phyloP scores from a whole-genome alignment of 2,113 vertebrate species.

The Centropus unirufus region DNA sequence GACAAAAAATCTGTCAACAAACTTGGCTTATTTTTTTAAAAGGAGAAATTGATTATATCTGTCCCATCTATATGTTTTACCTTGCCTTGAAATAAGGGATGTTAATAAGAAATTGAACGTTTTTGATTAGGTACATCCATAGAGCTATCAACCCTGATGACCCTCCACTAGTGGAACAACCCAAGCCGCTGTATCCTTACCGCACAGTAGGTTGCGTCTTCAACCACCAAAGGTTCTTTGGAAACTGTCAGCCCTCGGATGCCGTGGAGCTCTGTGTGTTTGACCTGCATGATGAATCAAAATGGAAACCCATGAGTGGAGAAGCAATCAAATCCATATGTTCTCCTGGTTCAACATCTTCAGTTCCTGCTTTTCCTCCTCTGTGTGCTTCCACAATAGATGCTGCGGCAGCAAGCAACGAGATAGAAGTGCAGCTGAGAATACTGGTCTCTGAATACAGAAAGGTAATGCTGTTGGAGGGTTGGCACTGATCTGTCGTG shows the following conservation, averaged over 20 bases:
- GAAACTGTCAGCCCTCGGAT: slow-evolving; percentile 93
- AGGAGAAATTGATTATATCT: not conserved
- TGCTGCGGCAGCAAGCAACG: slow-evolving; percentile 85
- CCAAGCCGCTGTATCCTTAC: slow-evolving; percentile 88
- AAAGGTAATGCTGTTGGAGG: slow-evolving; percentile 81
- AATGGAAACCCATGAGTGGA: slow-evolving; percentile 96
- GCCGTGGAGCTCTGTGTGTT: slow-evolving; percentile 90
- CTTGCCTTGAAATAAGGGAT: not conserved
- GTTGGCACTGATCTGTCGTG: not conserved
- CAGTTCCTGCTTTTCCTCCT: slow-evolving; percentile 86
- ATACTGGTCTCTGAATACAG: slow-evolving; percentile 89
- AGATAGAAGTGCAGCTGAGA: slow-evolving; percentile 91
- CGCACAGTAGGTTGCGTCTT: slow-evolving; percentile 92
- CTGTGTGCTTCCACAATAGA: slow-evolving; percentile 86
- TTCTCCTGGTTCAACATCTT: slow-evolving; percentile 80
- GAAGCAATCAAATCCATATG: slow-evolving; percentile 94
- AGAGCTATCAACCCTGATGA: slow-evolving; percentile 85
- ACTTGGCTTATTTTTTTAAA: not conserved
- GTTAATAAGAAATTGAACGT: not conserved
- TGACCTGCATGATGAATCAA: slow-evolving; percentile 90
- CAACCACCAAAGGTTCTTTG: slow-evolving; percentile 91
- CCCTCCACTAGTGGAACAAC: slow-evolving; percentile 83
- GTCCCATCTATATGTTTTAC: not conserved
- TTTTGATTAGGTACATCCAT: slow-evolving; percentile 87
- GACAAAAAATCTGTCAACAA: not conserved